A percentile compares a stretch with the other conserved stretches of the same genome.
These are phyloP conservation scores for Amphibalanus amphitrite DNA, from an alignment of 1,140 invertebrate species.

Conservation along the genomic window DNA sequence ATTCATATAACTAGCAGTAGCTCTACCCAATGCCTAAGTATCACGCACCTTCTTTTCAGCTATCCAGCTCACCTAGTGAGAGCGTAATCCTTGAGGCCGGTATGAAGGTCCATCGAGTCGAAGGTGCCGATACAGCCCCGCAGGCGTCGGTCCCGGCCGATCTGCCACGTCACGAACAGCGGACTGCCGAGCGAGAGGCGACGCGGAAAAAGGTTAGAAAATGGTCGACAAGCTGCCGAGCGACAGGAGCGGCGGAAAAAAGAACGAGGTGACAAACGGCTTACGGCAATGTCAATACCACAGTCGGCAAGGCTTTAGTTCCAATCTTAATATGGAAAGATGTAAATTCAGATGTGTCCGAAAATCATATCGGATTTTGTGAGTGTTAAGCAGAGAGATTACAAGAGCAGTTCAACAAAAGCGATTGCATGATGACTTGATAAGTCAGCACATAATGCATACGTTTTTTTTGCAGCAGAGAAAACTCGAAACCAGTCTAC, in stretches of 20 bases:
- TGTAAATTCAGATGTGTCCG: background rate
- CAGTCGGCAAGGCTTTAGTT: background rate
- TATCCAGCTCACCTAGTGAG: conserved; percentile 52
- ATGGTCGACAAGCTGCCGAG: background rate
- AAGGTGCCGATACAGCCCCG: conserved; percentile 92
- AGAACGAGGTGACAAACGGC: background rate
- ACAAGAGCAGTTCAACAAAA: background rate
- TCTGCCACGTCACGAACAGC: conserved; percentile 97
- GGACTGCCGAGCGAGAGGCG: conserved; percentile 53
- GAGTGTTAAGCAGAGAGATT: background rate
- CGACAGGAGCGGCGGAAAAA: conserved; percentile 4
- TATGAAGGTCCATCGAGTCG: conserved; percentile 81
- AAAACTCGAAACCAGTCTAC: too few relatives aligned
- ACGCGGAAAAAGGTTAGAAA: conserved; percentile 11
- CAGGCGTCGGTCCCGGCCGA: conserved; percentile 75
- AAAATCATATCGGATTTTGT: background rate
- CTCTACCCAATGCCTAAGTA: too few relatives aligned
- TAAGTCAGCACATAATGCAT: background rate
- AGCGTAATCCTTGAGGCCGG: conserved; percentile 87
- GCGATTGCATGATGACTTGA: background rate
- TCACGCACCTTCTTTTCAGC: too few relatives aligned
- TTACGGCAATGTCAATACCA: background rate
- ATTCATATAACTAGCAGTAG: too few relatives aligned
- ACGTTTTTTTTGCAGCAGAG: too few relatives aligned
- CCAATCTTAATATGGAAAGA: background rate